Conservation (phyloP, 2,113 vertebrate genomes). For the Pomatorhinus ruficollis region DNA sequence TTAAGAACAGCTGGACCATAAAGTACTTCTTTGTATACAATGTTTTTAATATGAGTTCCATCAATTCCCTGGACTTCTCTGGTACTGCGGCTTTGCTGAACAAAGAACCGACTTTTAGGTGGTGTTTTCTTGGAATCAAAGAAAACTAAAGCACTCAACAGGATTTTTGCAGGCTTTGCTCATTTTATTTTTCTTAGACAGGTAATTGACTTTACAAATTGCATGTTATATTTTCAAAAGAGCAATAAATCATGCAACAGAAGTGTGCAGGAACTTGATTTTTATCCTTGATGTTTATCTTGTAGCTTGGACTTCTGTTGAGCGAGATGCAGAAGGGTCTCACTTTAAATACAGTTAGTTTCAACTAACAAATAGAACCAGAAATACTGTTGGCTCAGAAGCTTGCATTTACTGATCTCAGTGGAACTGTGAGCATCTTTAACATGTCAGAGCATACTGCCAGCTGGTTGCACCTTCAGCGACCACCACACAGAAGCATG, state of each 20-base stretch:
- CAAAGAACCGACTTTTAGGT: not conserved
- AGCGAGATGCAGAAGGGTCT: not conserved
- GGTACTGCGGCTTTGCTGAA: not conserved
- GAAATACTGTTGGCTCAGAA: not conserved
- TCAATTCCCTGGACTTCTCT: not conserved
- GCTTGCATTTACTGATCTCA: not conserved
- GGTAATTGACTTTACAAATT: not conserved
- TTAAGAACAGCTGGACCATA: slow-evolving; percentile 20
- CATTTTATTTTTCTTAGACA: not conserved
- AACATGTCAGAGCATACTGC: not conserved
- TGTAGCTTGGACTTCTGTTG: not conserved
- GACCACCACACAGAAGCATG: not conserved
- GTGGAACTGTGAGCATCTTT: not conserved
- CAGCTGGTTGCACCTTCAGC: not conserved
- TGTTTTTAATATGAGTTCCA: not conserved
- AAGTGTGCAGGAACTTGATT: not conserved
- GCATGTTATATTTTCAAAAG: not conserved
- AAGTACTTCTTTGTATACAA: slow-evolving; percentile 7
- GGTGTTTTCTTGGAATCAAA: not conserved
- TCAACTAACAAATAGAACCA: not conserved
- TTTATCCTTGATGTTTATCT: not conserved
- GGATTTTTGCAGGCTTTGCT: not conserved
- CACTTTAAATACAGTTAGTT: not conserved
- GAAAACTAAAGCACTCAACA: not conserved
- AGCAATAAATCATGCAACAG: not conserved